A percentile compares a stretch with the other conserved stretches of the same genome.
Evolutionary conservation across 1,140 invertebrate genomes (phyloP).

Genomic region (Ridgeia piscesae): DNA sequence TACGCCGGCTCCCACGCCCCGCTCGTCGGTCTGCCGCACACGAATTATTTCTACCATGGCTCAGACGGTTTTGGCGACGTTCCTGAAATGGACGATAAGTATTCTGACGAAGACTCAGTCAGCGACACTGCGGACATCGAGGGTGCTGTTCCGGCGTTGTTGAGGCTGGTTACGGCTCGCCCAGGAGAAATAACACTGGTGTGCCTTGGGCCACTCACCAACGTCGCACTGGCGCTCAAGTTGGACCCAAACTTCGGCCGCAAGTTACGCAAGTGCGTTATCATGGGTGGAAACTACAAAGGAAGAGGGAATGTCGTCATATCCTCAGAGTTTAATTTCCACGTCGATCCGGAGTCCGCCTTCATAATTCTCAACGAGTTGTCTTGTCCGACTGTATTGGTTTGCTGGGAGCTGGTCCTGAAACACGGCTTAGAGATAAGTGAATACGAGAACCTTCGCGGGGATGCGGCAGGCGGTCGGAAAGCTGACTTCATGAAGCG

Average conservation of each 20-base stretch:
- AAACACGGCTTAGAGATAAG: conserved; percentile 40
- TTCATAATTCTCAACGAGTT: conserved; percentile 44
- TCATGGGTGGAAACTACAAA: conserved; percentile 76
- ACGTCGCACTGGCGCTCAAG: conserved; percentile 72
- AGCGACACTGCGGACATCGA: neutral
- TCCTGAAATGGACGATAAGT: neutral
- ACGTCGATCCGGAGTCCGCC: conserved; percentile 75
- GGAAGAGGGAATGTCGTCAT: conserved; percentile 69
- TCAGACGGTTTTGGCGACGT: neutral
- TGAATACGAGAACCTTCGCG: conserved; percentile 16
- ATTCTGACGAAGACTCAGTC: neutral
- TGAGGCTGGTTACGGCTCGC: neutral
- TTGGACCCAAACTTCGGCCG: conserved; percentile 67
- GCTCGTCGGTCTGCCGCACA: neutral
- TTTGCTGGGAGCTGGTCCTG: conserved; percentile 27
- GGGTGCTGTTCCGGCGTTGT: neutral
- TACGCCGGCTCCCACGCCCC: neutral
- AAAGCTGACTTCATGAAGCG: neutral
- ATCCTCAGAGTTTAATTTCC: conserved; percentile 79
- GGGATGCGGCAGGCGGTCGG: conserved; percentile 7
- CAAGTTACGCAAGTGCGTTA: conserved; percentile 67
- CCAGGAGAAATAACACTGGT: conserved; percentile 61
- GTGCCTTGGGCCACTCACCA: conserved; percentile 74
- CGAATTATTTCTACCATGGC: neutral
- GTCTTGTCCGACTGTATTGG: conserved; percentile 7